A percentile compares a stretch with the other conserved stretches of the same genome.
phyloP scores from a whole-genome alignment of 2,113 vertebrate genomes.

The Lycocorax pyrrhopterus region DNA sequence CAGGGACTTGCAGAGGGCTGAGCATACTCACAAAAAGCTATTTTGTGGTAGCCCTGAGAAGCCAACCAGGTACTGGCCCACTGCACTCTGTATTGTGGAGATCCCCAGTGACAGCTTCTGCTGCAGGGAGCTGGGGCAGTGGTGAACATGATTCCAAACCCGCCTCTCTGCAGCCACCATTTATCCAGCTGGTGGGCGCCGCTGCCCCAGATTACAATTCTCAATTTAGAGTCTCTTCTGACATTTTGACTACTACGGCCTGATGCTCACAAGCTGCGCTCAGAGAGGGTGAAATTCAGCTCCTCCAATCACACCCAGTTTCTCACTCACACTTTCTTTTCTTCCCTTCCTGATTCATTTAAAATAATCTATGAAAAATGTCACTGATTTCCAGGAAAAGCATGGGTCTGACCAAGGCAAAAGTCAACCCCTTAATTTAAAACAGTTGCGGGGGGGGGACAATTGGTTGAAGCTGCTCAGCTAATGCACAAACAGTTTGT shows the following conservation, averaged over 20 bases:
- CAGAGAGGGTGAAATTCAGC: constrained; percentile 11
- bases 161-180: neutral
- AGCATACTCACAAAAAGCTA: neutral
- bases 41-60: neutral
- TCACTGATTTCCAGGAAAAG: constrained; percentile 12
- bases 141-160: neutral
- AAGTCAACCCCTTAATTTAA: constrained; percentile 53
- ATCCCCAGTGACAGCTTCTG: neutral
- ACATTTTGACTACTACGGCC: neutral
- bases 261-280: neutral
- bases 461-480: neutral
- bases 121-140: neutral
- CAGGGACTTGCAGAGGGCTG: neutral
- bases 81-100: neutral
- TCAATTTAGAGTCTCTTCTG: neutral
- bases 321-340: neutral
- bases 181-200: neutral
- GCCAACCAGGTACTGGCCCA: accelerated
- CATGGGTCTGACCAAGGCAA: neutral
- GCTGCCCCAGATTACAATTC: neutral
- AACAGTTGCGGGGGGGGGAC: constrained; percentile 2
- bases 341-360: neutral
- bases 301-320: neutral
- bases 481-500: constrained; percentile 48
- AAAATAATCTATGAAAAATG: constrained; percentile 19